Evolutionary conservation across 2,797 vertebrate species (phyloP), one percentile per base, ranked within the genome.

Genomic region (Alfaro cultratus): DNA sequence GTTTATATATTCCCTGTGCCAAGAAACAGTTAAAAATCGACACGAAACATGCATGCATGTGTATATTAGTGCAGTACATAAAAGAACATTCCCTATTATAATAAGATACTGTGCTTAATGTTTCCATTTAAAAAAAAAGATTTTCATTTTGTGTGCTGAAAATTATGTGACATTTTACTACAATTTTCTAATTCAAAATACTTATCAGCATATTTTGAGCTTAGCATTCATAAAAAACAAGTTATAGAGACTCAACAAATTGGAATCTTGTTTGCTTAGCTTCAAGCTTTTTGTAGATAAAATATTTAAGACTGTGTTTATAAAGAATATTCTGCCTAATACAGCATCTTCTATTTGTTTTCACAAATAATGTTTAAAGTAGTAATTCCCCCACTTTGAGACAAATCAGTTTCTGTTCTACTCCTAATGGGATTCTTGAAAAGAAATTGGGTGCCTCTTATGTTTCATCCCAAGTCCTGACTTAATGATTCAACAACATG

Each of bases 31-130:
- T 60, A 71, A 80, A 83, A 79, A 39, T 53, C 4, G 77, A 45
- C 76, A 79, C n/a, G 74, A 78, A 18, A 78, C 43, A 51, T 13
- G 29, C 78, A 78, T 43, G 51, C 73, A 67, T 16, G 12, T 74
- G 43, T 5, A 45, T 46, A 77, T 1, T 79, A 2, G 68, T 39
- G 75, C 26, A 31, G 4, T 70, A 46, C 45, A 39, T 73, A 51
- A 46, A 73, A 71, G 4, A 76, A 51, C 34, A 43, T 67, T 82
- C 88, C 77, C 85, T 84, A 88, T 83, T 86, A 88, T 83, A 86
- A 39, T 57, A 88, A 26, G 1, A 53, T 39, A 29, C 62, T 76
- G 64, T 1, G 78, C 77, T 76, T 71, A 77, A 43, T 13, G 11
- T 81, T 73, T 60, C 57, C 70, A 81, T 78, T 1, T 16, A 5